Base-by-base conservation (phyloP, 2,888 invertebrate genomes). In the Ectemnius continuus region DNA sequence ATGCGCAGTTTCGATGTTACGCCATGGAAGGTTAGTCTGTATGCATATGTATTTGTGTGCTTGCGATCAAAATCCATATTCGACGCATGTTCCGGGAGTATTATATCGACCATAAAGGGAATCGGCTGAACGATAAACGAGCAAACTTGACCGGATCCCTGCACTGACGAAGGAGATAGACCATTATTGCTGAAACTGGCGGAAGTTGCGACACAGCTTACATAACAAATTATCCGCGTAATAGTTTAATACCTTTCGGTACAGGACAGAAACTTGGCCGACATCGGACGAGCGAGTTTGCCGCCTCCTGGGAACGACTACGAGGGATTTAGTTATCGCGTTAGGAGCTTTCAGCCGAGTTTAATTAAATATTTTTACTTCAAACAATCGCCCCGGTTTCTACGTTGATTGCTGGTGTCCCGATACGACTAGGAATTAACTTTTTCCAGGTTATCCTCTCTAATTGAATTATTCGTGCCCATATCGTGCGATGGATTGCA, bases 141-240 rank as follows among this genome's bases (percentile, higher is more conserved):
- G 58, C 18, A 20, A 28, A 60, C 26, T 28, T 36, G 36, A 28
- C 26, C 14, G 14, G 14, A 26, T 36, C n/a, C 36, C 62, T 61
- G 52, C 70, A 67, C 61, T 71, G 76, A 76, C 76, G 36, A 68
- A 76, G 76, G 61, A 59, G 62, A 52, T 52, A 16, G 52, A 16
- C 46, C 64, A 63, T 81, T 76, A 75, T 70, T 69, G 67, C 59
- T 52, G 70, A 70, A 73, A 79, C 75, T 81, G 61, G 48, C 48
- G 65, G 46, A 73, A 81, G 66, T 73, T 61, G 61, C 57, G 61
- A 58, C 68, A 65, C 61, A 72, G 75, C 57, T 75, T 75, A 60
- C 66, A 62, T 81, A 80, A 81, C 80, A 81, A 80, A 80, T 79
- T 79, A 79, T 73, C 75, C 67, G 59, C 64, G 79, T 72, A 79